phyloP scores from a whole-genome alignment of 2,797 vertebrate genomes.

The Crenuchus spilurus region DNA sequence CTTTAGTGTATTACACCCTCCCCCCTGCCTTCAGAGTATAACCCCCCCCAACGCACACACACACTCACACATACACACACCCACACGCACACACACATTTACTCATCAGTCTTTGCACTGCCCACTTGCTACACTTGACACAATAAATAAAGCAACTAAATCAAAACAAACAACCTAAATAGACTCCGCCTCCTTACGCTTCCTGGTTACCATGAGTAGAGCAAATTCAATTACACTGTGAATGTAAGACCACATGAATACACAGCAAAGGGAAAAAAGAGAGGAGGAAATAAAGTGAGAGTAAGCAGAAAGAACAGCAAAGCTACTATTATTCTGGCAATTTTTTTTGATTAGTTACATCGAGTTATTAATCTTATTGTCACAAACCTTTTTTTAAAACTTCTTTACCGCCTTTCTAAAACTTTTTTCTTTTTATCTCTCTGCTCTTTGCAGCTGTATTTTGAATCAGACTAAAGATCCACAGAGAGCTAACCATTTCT shows the following conservation, averaged over 20 bases:
- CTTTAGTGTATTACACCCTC: slow-evolving; percentile 30
- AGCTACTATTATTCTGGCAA: slow-evolving; percentile 58
- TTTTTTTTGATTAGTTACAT: slow-evolving; percentile 59
- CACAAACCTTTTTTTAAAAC: slow-evolving; percentile 62
- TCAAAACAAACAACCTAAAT: slow-evolving; percentile 26
- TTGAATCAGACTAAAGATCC: slow-evolving; percentile 92
- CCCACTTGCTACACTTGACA: slow-evolving; percentile 13
- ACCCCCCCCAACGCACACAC: slow-evolving; percentile 49
- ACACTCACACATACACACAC: too few species aligned
- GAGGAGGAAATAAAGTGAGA: background rate
- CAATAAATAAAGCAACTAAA: slow-evolving; percentile 24
- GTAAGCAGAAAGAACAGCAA: slow-evolving; percentile 1
- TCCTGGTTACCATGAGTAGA: slow-evolving; percentile 35
- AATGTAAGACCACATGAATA: slow-evolving; percentile 41
- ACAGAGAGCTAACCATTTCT: slow-evolving; percentile 90
- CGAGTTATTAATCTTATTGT: slow-evolving; percentile 72
- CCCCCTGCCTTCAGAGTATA: background rate
- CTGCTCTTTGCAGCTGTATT: slow-evolving; percentile 87
- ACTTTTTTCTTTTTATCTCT: slow-evolving; percentile 60
- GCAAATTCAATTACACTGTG: slow-evolving; percentile 49
- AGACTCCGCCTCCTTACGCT: background rate
- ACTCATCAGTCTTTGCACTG: too few species aligned
- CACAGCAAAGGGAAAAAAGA: background rate
- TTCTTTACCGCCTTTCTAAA: slow-evolving; percentile 67
- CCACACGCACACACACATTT: too few species aligned